Conservation (phyloP, 2,797 vertebrate genomes). For the Catostomus latipinnis region DNA sequence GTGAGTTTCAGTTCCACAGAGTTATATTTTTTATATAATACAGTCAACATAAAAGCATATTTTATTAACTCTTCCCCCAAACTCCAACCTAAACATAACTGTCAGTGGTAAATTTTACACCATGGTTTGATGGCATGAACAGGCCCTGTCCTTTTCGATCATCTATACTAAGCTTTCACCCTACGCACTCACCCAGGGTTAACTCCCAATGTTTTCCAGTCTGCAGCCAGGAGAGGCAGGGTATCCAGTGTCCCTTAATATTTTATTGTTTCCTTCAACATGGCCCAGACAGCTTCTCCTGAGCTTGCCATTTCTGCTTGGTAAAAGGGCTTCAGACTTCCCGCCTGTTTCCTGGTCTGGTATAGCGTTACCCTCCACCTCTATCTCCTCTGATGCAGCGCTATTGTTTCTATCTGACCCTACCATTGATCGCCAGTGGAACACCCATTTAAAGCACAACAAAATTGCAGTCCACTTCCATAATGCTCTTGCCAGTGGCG, state of each 20-base stretch:
- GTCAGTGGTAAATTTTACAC: neutral
- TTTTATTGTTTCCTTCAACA: conserved; percentile 82
- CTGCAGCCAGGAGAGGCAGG: conserved; percentile 69
- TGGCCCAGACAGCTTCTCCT: conserved; percentile 64
- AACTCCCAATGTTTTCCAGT: conserved; percentile 71
- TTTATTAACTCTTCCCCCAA: no score
- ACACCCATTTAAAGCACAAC: conserved; percentile 53
- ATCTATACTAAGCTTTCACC: conserved; percentile 53
- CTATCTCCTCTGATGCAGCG: conserved; percentile 59
- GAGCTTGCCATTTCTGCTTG: conserved; percentile 68
- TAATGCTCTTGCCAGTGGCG: conserved; percentile 34
- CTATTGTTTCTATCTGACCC: conserved; percentile 62
- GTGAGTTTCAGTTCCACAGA: no score
- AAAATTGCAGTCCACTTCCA: conserved; percentile 42
- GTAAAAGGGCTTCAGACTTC: conserved; percentile 59
- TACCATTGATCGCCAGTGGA: conserved; percentile 58
- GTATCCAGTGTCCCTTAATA: conserved; percentile 81
- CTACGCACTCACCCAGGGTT: conserved; percentile 60
- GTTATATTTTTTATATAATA: no score
- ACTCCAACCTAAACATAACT: no score
- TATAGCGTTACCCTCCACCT: conserved; percentile 67
- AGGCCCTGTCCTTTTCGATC: conserved; percentile 21
- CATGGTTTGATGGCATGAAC: conserved; percentile 21
- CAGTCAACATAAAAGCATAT: no score
- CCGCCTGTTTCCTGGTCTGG: conserved; percentile 61